phyloP scores from a whole-genome alignment of 2,797 vertebrate genomes.

The Clarias laeviceps region DNA sequence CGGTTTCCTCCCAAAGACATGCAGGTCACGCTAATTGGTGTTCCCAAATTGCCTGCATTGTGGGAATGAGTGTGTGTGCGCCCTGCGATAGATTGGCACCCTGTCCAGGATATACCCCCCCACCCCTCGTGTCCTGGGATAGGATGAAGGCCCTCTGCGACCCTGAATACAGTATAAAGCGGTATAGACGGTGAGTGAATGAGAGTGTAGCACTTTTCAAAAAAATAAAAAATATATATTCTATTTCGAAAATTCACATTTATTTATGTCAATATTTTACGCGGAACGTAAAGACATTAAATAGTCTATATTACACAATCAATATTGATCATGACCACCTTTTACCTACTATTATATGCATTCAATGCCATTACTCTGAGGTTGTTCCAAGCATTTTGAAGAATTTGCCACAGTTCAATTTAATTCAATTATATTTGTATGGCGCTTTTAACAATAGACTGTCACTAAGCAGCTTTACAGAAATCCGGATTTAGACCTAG shows the following conservation, averaged over 20 bases:
- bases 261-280: background rate
- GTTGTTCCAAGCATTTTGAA: background rate
- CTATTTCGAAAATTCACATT: background rate
- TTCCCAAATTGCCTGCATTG: too few species aligned
- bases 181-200: too few species aligned
- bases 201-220: background rate
- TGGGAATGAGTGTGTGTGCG: too few species aligned
- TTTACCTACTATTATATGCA: background rate
- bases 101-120: too few species aligned
- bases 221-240: background rate
- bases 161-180: too few species aligned
- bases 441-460: background rate
- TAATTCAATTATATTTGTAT: background rate
- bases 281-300: background rate
- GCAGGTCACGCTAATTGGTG: too few species aligned
- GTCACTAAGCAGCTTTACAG: constrained; percentile 11
- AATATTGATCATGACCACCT: background rate
- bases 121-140: too few species aligned
- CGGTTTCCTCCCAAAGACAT: too few species aligned
- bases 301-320: background rate
- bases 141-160: too few species aligned
- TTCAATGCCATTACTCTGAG: background rate
- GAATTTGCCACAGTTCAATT: background rate
- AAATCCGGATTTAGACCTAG: constrained; percentile 2
- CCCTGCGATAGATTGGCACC: too few species aligned